Evolutionary conservation across 2,888 invertebrate species (phyloP).

Genomic region (Drosophila eohydei): DNA sequence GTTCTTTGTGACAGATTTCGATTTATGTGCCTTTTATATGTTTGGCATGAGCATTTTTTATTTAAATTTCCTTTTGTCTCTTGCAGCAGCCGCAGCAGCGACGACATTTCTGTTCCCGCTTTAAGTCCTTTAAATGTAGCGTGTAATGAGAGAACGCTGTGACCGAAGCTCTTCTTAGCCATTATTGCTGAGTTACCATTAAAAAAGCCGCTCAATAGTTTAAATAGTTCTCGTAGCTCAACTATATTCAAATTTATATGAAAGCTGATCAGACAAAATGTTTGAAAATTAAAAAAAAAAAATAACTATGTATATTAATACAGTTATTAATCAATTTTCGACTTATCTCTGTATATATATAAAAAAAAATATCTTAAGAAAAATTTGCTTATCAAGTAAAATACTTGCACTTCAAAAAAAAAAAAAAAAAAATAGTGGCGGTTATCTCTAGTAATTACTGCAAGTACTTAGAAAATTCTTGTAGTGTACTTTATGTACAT

Average conservation of each 20-base stretch:
- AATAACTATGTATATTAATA: no score
- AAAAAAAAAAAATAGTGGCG: no score
- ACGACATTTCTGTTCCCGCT: constrained; percentile 29
- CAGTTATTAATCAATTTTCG: no score
- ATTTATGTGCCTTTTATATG: constrained; percentile 79
- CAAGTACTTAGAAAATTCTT: neutral
- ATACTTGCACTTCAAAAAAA: no score
- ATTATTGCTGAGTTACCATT: constrained; percentile 59
- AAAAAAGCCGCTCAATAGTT: constrained; percentile 21
- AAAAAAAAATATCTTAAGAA: no score
- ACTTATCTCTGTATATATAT: no score
- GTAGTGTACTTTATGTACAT: constrained; percentile 9
- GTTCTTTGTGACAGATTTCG: constrained; percentile 82
- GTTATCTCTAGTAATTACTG: neutral
- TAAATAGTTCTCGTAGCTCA: no score
- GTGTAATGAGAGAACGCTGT: constrained; percentile 35
- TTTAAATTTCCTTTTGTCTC: constrained; percentile 61
- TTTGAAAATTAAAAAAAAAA: no score
- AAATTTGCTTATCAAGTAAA: no score
- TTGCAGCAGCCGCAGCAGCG: constrained; percentile 7
- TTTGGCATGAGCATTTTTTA: constrained; percentile 60
- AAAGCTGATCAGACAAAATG: no score
- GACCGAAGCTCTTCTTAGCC: constrained; percentile 21
- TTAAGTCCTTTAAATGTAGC: constrained; percentile 52
- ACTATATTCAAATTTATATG: no score